Percentiles rank a stretch among this genome's conserved stretches.
phyloP scores from a whole-genome alignment of 2,797 vertebrate genomes.

The Diplodus sargus region DNA sequence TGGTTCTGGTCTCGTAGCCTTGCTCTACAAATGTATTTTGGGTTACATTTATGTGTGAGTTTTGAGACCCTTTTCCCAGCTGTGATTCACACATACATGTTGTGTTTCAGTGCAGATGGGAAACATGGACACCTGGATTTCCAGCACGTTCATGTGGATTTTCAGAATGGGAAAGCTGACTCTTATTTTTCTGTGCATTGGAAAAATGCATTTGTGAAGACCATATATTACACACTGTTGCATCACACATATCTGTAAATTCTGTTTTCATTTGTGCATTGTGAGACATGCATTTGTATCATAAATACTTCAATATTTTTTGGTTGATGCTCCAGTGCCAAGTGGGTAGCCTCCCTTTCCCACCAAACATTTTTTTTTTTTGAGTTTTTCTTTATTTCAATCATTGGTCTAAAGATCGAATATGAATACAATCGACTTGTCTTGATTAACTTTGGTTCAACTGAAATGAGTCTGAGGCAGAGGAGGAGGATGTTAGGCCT shows the following conservation, averaged over 20 bases:
- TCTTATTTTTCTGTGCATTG: neutral
- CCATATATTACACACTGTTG: neutral
- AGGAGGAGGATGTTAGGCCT: constrained; percentile 5
- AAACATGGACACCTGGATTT: neutral
- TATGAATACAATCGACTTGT: neutral
- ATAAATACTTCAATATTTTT: neutral
- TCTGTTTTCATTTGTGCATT: neutral
- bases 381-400: neutral
- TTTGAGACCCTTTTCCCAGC: neutral
- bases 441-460: constrained; percentile 1
- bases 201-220: neutral
- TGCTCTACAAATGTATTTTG: neutral
- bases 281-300: neutral
- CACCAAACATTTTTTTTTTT: neutral
- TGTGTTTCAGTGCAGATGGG: neutral
- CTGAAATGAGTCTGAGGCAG: neutral
- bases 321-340: neutral
- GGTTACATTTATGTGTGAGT: neutral
- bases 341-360: neutral
- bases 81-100: neutral
- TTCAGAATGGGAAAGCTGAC: neutral
- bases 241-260: neutral
- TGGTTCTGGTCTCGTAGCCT: neutral
- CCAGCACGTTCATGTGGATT: too few relatives aligned
- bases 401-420: neutral